phyloP scores from a whole-genome alignment of 2,797 vertebrate species.

The Megaceryle alcyon region DNA sequence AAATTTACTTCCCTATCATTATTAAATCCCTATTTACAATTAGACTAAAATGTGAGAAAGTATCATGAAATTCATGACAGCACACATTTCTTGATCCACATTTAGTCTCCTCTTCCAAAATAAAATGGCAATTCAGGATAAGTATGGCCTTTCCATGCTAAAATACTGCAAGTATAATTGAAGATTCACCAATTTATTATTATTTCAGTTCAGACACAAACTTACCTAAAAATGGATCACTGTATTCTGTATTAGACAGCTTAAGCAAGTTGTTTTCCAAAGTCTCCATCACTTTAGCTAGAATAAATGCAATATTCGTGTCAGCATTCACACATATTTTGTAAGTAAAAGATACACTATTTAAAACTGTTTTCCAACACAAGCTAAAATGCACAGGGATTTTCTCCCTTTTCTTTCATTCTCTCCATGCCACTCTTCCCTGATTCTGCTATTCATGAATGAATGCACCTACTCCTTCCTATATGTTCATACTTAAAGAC shows the following conservation, averaged over 20 bases:
- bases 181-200: background rate
- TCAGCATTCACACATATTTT: background rate
- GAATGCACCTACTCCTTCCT: background rate
- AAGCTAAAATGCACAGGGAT: background rate
- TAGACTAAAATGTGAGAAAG: background rate
- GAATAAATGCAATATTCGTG: background rate
- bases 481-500: background rate
- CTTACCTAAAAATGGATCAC: slow-evolving; percentile 79
- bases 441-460: background rate
- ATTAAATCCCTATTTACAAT: background rate
- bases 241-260: slow-evolving; percentile 76
- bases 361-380: background rate
- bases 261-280: slow-evolving; percentile 76
- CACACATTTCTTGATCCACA: background rate
- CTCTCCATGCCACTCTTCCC: background rate
- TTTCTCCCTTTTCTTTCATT: background rate
- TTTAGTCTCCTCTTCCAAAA: background rate
- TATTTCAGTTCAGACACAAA: slow-evolving; percentile 10
- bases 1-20: background rate
- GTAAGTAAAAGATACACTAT: background rate
- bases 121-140: background rate
- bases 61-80: background rate
- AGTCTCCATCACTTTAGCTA: slow-evolving; percentile 75
- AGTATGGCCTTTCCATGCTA: background rate
- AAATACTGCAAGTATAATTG: background rate